phyloP scores from a whole-genome alignment of 2,113 vertebrate species.

The Oreotrochilus melanogaster region DNA sequence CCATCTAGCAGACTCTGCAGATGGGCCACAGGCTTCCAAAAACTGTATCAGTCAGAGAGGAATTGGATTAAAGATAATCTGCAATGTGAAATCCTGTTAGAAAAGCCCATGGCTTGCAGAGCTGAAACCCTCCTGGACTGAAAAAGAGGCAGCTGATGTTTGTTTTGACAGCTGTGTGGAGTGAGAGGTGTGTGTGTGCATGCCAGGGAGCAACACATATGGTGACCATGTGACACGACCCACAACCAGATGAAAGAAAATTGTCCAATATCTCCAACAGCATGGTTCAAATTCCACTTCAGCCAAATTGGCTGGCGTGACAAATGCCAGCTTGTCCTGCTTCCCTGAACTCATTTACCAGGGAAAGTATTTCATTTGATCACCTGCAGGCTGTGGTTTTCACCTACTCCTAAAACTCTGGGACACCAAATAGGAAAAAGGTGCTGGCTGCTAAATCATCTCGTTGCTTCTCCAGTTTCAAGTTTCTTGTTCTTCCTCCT shows the following conservation, averaged over 20 bases:
- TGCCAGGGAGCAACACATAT: slow-evolving; percentile 57
- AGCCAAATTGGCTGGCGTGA: slow-evolving; percentile 63
- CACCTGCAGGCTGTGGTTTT: slow-evolving; percentile 56
- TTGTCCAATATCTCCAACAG: slow-evolving; percentile 70
- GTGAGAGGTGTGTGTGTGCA: slow-evolving; percentile 45
- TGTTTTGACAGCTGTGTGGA: slow-evolving; percentile 73
- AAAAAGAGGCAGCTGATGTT: slow-evolving; percentile 70
- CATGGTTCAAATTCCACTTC: slow-evolving; percentile 66
- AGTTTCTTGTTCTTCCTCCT: background rate
- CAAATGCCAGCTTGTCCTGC: slow-evolving; percentile 65
- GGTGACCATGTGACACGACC: slow-evolving; percentile 69
- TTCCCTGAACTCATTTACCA: slow-evolving; percentile 20
- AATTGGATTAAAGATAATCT: slow-evolving; percentile 66
- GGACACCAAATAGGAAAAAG: slow-evolving; percentile 32
- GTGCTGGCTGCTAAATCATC: slow-evolving; percentile 40
- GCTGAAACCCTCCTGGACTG: slow-evolving; percentile 30
- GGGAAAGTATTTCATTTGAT: slow-evolving; percentile 35
- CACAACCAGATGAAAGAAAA: slow-evolving; percentile 74
- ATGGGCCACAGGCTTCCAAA: slow-evolving; percentile 40
- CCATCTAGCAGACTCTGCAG: background rate
- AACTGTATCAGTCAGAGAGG: slow-evolving; percentile 34
- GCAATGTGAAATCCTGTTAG: slow-evolving; percentile 51
- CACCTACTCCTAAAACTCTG: slow-evolving; percentile 23
- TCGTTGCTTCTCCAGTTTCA: background rate
- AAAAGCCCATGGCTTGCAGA: slow-evolving; percentile 29